These are phyloP conservation scores for Xanthorhoe spadicearia DNA, from an alignment of 2,888 invertebrate species.

Conservation along the genomic window DNA sequence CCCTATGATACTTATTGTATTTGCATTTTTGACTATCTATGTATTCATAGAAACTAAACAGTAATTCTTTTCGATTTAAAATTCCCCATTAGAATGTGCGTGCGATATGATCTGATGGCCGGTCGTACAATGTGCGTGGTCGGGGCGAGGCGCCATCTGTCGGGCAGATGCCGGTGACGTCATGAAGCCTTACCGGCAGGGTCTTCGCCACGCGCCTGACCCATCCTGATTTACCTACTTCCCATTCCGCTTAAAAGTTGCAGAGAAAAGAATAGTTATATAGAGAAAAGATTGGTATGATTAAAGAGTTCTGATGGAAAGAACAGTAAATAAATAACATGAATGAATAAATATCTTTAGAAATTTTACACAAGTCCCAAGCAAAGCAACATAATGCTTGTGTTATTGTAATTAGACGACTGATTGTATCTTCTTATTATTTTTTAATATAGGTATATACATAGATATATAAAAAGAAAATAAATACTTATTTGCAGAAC, in stretches of 20 bases:
- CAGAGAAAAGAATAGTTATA: constrained; percentile 3
- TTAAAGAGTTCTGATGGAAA: too few species aligned
- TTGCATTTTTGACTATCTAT: too few species aligned
- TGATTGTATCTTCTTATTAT: too few species aligned
- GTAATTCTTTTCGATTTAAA: constrained; percentile 13
- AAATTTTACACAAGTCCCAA: too few species aligned
- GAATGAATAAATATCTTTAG: too few species aligned
- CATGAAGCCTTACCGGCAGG: constrained; percentile 74
- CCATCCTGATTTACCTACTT: constrained; percentile 72
- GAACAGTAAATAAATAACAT: too few species aligned
- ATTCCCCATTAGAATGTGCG: constrained; percentile 54
- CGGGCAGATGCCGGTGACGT: constrained; percentile 82
- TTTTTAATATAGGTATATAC: too few species aligned
- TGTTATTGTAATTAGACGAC: too few species aligned
- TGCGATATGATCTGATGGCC: constrained; percentile 77
- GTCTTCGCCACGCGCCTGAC: constrained; percentile 75
- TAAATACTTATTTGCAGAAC: too few species aligned
- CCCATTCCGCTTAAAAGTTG: constrained; percentile 31
- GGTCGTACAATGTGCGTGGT: constrained; percentile 31
- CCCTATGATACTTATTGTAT: too few species aligned
- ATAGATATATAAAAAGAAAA: too few species aligned
- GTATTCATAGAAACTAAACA: background rate
- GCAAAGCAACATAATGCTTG: too few species aligned
- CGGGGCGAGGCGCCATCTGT: constrained; percentile 77
- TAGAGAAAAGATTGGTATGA: background rate